These are phyloP conservation scores for Dendrolimus kikuchii DNA, from an alignment of 1,140 invertebrate genomes.

Conservation along the genomic window DNA sequence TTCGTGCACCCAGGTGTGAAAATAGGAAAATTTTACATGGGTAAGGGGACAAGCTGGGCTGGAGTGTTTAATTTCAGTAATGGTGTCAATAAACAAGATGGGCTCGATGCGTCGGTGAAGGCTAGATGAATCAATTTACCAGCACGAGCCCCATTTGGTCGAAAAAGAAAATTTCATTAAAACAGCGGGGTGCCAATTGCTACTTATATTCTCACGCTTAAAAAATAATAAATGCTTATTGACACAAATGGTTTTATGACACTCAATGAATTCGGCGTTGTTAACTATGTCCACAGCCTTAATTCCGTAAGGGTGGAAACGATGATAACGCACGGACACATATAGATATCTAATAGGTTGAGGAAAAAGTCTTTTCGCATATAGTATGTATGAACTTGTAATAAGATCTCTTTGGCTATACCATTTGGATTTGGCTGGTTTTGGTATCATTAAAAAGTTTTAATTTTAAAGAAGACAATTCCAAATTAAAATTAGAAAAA, in stretches of 20 bases:
- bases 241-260: too few species aligned
- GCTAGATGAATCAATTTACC: constrained; percentile 46
- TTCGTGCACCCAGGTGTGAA: too few species aligned
- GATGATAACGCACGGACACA: too few species aligned
- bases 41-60: background rate
- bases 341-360: too few species aligned
- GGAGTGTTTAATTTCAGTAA: constrained; percentile 31
- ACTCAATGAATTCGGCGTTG: background rate
- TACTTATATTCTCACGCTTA: constrained; percentile 22
- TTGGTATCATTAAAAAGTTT: too few species aligned
- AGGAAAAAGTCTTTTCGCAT: too few species aligned
- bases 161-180: constrained; percentile 47
- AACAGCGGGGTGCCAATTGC: constrained; percentile 20
- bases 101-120: constrained; percentile 20
- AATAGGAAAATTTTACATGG: background rate
- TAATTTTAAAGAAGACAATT: too few species aligned
- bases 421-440: too few species aligned
- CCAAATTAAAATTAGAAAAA: too few species aligned
- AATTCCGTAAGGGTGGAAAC: too few species aligned
- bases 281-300: background rate
- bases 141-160: constrained; percentile 31
- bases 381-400: too few species aligned
- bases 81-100: constrained; percentile 36
- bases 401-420: too few species aligned
- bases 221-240: constrained; percentile 10